Base-by-base conservation (phyloP, 2,113 vertebrate genomes). In the Triplophysa siluroides region DNA sequence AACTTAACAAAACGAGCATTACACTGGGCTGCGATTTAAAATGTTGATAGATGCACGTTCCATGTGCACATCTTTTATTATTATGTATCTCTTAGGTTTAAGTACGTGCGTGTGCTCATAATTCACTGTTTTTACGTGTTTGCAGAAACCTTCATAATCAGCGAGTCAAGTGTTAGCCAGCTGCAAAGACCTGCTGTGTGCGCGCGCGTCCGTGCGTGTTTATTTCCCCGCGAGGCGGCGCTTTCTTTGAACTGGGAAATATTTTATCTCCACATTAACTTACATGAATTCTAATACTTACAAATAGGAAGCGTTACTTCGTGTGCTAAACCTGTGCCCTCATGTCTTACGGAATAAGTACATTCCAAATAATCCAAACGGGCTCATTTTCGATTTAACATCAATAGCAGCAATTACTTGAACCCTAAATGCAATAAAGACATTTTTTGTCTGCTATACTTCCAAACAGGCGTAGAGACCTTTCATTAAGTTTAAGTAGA, bases 171-270 rank as follows among this genome's bases (percentile, higher is more conserved):
- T 38, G 26, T 19, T 33, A 6, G 13, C 10, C 29, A 11, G 33
- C 3, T 66, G 24, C 62, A 10, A 19, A 8, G 6, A 5, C 45
- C 14, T 1, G 7, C 21, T 54, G 24, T 29, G 23, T n/a, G 43
- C 24, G 56, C 14, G 56, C 71, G 67, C 41, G 60, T 24, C 21
- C 13, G 14, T 10, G 24, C 2, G 38, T 9, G 1, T 21, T 29
- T 56, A 21, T 6, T 74, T 71, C 52, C 52, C 82, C 78, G n/a
- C 82, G 45, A 83, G 78, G 82, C 60, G 82, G 78, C 82, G 82
- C 82, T 26, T 77, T 10, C 13, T 79, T 63, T 24, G 16, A 52
- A 72, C 43, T 13, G 13, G n/a, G 23, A 62, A 63, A 38, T 11
- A 19, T 45, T 4, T 52, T n/a, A 50, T 56, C 47, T 10, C 43